These are phyloP conservation scores for Manduca sexta DNA, from an alignment of 1,140 invertebrate species.

Conservation along the genomic window DNA sequence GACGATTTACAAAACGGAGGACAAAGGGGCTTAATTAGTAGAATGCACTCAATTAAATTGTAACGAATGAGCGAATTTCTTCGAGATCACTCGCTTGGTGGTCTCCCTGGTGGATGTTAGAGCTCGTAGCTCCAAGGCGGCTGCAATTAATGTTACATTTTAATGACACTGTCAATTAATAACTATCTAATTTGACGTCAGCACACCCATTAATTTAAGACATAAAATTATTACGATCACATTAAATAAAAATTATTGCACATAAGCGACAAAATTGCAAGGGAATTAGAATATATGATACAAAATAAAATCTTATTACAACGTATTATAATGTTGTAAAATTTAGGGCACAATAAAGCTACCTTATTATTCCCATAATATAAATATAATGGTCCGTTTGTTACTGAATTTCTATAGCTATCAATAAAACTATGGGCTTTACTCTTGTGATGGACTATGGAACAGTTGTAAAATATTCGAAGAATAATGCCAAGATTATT, in stretches of 20 bases:
- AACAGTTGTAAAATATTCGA: too few species aligned
- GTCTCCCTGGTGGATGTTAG: constrained; percentile 40
- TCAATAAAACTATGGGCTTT: too few species aligned
- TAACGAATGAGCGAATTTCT: constrained; percentile 66
- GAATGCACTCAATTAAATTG: constrained; percentile 64
- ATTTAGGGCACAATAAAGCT: too few species aligned
- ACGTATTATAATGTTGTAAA: too few species aligned
- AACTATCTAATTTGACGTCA: constrained; percentile 6
- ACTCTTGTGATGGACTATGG: too few species aligned
- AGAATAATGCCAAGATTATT: too few species aligned
- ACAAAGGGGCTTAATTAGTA: constrained; percentile 51
- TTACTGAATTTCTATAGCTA: too few species aligned
- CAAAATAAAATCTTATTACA: too few species aligned
- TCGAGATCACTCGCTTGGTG: constrained; percentile 38
- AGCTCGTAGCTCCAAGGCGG: constrained; percentile 31
- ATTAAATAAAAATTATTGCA: neutral
- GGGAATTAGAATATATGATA: too few species aligned
- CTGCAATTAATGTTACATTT: constrained; percentile 30
- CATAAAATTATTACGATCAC: neutral
- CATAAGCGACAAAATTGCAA: neutral
- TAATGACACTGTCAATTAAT: constrained; percentile 28
- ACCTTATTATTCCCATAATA: too few species aligned
- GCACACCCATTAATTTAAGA: neutral
- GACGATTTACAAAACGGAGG: constrained; percentile 15
- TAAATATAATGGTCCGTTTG: too few species aligned